Base-by-base conservation (phyloP, 1,140 invertebrate species). In the Drosophila sulfurigaster region DNA sequence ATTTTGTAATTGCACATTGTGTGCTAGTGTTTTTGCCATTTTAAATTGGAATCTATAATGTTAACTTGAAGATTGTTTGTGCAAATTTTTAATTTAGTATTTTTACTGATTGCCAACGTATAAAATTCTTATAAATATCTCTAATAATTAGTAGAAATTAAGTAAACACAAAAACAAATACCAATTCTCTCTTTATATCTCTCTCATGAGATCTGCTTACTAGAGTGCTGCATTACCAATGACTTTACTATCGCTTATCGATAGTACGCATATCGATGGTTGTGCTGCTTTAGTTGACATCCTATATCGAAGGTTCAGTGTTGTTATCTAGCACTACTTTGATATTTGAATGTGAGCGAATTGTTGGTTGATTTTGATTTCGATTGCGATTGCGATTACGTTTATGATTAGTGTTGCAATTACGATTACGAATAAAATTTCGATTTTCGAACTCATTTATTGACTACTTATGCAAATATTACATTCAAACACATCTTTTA, bases 401-500 rank as follows among this genome's bases (percentile, higher is more conserved):
- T 56, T 66, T 41, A 43, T 43, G 30, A 75, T 63, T 77, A 79
- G 48, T 57, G 75, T 74, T 68, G 25, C 56, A 54, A 60, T 52
- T 32, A 51, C 56, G 41, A 71, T 72, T 54, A 52, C 35, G n/a
- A 67, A 58, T 51, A 4, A 38, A 11, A 75, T 68, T 77, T 79
- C 73, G 58, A 81, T 74, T 74, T 88, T 79, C 78, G 68, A 89
- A 81, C 85, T 89, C 65, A 85, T 79, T 89, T 85, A 75, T 89
- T 89, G 71, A 89, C 85, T 88, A 89, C 81, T 88, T 89, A 88
- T 85, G 85, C 85, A 88, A 88, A 88, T 88, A 88, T 89, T 89
- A 88, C 85, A 88, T 88, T 91, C 58, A 81, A 91, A 86, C 87
- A 89, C 86, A 90, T 91, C 81, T 91, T 79, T 91, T 91, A 91